Conservation (phyloP, 2,797 vertebrate species). For the Parotocinclus haroldoi region DNA sequence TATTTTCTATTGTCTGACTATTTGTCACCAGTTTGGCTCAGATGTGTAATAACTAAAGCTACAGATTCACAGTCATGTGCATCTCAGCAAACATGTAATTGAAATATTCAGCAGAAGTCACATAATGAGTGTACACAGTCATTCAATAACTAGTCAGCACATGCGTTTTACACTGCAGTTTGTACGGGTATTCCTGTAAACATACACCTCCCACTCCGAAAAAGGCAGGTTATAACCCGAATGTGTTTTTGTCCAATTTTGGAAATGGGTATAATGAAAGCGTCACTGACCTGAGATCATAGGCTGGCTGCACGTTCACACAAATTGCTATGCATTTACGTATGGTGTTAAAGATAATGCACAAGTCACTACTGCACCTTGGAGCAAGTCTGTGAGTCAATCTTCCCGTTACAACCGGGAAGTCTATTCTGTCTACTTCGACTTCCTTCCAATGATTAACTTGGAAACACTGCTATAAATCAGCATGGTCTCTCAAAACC, state of each 20-base stretch:
- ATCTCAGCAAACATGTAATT: not conserved
- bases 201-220: not conserved
- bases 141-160: too few relatives aligned
- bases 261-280: too few relatives aligned
- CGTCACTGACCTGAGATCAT: too few relatives aligned
- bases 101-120: not conserved
- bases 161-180: not conserved
- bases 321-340: too few relatives aligned
- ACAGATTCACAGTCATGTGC: not conserved
- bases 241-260: too few relatives aligned
- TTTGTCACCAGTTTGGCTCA: not conserved
- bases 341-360: too few relatives aligned
- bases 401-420: not conserved
- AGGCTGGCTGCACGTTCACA: too few relatives aligned
- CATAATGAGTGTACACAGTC: not conserved
- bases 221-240: constrained; percentile 7
- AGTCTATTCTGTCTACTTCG: not conserved
- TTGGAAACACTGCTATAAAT: constrained; percentile 26
- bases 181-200: not conserved
- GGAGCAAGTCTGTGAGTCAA: not conserved
- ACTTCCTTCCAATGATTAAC: not conserved
- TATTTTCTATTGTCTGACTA: not conserved
- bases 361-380: too few relatives aligned
- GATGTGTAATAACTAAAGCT: not conserved
- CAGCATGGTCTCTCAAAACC: constrained; percentile 15